Conservation (phyloP, 2,888 invertebrate genomes). For the Spisula subtruncata region DNA sequence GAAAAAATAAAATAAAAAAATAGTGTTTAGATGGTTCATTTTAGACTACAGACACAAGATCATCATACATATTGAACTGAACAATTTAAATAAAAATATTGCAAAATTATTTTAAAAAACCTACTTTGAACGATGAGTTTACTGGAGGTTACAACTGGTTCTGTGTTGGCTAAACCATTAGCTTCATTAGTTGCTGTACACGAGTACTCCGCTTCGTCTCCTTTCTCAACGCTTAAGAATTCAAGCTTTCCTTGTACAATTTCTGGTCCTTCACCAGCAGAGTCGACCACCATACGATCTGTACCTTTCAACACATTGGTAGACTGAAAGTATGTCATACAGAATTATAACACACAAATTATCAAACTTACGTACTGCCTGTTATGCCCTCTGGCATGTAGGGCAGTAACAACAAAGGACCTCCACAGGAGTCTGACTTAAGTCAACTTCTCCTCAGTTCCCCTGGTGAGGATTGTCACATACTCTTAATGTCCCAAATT, state of each 20-base stretch:
- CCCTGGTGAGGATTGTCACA: too few relatives aligned
- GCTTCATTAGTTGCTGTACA: slow-evolving; percentile 51
- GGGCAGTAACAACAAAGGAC: too few relatives aligned
- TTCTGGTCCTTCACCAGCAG: neutral
- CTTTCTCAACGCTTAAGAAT: slow-evolving; percentile 45
- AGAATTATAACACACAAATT: neutral
- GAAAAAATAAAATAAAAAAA: too few relatives aligned
- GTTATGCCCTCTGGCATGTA: too few relatives aligned
- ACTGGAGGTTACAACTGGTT: neutral
- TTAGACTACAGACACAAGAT: too few relatives aligned
- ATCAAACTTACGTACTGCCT: too few relatives aligned
- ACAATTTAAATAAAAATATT: neutral
- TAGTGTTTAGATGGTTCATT: too few relatives aligned
- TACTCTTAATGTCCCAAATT: too few relatives aligned
- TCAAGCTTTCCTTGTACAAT: slow-evolving; percentile 47
- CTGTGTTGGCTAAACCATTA: neutral
- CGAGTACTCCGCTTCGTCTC: slow-evolving; percentile 47
- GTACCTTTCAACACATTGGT: slow-evolving; percentile 28
- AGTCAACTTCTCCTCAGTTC: too few relatives aligned
- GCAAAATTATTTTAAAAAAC: neutral
- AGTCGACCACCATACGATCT: slow-evolving; percentile 41
- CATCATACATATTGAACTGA: too few relatives aligned
- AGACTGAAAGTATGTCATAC: neutral
- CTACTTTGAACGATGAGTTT: slow-evolving; percentile 56
- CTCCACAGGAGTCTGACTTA: too few relatives aligned